These are phyloP conservation scores for Nipponacmea schrenckii DNA, from an alignment of 2,888 invertebrate species.

Conservation along the genomic window DNA sequence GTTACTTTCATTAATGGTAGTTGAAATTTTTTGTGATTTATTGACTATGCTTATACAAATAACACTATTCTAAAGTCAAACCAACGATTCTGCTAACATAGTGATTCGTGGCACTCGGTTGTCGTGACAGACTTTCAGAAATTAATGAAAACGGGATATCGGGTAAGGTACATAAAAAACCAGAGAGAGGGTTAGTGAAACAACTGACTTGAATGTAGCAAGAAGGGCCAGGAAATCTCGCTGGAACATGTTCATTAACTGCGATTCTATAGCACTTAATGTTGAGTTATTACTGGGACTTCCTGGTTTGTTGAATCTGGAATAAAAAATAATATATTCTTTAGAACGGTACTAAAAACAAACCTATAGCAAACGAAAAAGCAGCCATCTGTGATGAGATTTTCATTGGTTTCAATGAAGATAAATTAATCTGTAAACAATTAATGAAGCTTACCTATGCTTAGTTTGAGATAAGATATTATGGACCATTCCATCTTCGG, in stretches of 20 bases:
- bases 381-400: neutral
- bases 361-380: too few relatives aligned
- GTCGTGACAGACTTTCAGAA: too few relatives aligned
- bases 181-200: neutral
- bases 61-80: neutral
- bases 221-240: conserved; percentile 65
- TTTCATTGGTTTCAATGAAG: too few relatives aligned
- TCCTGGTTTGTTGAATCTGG: conserved; percentile 24
- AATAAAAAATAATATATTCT: neutral
- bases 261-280: conserved; percentile 61
- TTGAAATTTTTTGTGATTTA: too few relatives aligned
- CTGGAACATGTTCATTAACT: conserved; percentile 67
- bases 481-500: conserved; percentile 66
- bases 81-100: neutral
- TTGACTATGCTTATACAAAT: too few relatives aligned
- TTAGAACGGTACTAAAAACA: too few relatives aligned
- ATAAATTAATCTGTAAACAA: neutral
- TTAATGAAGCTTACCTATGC: conserved; percentile 52
- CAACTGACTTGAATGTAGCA: conserved; percentile 64
- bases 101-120: too few relatives aligned
- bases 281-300: conserved; percentile 29
- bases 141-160: too few relatives aligned
- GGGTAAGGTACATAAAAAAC: too few relatives aligned
- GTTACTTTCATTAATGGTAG: too few relatives aligned
- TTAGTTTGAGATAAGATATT: conserved; percentile 62